Conservation (phyloP, 2,797 vertebrate species). For the Epinephelus coioides region DNA sequence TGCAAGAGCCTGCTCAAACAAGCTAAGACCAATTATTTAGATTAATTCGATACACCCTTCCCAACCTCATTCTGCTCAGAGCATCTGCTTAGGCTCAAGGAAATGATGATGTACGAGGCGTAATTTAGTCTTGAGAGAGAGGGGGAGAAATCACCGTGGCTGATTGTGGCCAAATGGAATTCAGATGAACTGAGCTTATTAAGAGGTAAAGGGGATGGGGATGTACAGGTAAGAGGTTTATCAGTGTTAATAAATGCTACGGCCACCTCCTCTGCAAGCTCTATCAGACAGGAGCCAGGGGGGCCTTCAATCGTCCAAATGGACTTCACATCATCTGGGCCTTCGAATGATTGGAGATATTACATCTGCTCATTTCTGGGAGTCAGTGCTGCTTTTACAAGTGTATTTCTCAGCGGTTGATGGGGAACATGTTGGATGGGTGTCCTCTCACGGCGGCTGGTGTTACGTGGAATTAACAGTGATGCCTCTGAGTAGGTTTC, state of each 20-base stretch:
- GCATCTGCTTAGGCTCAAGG: slow-evolving; percentile 76
- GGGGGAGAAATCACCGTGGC: slow-evolving; percentile 54
- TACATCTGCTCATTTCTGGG: slow-evolving; percentile 35
- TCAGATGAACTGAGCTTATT: slow-evolving; percentile 70
- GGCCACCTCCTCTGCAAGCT: slow-evolving; percentile 20
- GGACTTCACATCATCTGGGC: slow-evolving; percentile 38
- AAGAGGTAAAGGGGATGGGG: slow-evolving; percentile 57
- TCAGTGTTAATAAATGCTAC: slow-evolving; percentile 65
- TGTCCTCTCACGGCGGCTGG: background rate
- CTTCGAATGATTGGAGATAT: slow-evolving; percentile 17
- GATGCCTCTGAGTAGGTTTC: slow-evolving; percentile 15
- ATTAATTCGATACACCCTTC: slow-evolving; percentile 78
- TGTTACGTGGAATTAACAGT: slow-evolving; percentile 25
- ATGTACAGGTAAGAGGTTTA: slow-evolving; percentile 70
- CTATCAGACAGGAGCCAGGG: slow-evolving; percentile 18
- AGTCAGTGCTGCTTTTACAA: slow-evolving; percentile 38
- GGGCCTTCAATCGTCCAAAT: slow-evolving; percentile 43
- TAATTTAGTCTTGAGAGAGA: slow-evolving; percentile 68
- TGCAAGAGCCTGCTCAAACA: slow-evolving; percentile 63
- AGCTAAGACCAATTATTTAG: slow-evolving; percentile 79
- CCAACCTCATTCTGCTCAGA: slow-evolving; percentile 70
- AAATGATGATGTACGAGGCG: slow-evolving; percentile 80
- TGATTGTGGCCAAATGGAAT: slow-evolving; percentile 72
- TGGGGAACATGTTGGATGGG: slow-evolving; percentile 16
- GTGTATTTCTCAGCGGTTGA: slow-evolving; percentile 37